Conservation (phyloP, 2,113 vertebrate genomes). For the Grammomys dolichurus region DNA sequence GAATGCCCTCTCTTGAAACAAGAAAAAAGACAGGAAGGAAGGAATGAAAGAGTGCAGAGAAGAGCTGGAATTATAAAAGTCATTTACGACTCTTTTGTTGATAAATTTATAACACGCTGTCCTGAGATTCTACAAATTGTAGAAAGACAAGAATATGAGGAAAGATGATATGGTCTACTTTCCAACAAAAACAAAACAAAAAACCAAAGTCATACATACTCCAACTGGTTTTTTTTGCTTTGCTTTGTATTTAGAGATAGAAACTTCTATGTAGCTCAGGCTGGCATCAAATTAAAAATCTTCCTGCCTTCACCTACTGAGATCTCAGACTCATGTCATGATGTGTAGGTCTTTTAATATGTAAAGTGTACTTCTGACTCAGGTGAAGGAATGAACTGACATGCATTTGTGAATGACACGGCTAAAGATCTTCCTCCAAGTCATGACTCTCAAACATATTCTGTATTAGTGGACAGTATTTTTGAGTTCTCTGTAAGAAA, state of each 20-base stretch:
- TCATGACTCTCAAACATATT: background rate
- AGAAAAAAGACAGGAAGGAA: too few species aligned
- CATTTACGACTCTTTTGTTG: background rate
- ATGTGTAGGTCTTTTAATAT: background rate
- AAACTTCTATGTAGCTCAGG: background rate
- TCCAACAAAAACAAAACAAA: conserved; percentile 54
- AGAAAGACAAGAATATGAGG: conserved; percentile 18
- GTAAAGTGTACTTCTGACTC: background rate
- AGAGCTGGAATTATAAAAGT: conserved; percentile 46
- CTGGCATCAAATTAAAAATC: background rate
- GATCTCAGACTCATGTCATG: background rate
- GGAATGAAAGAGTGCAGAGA: background rate
- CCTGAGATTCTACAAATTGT: conserved; percentile 35
- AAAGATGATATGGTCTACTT: conserved; percentile 31
- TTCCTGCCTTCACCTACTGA: background rate
- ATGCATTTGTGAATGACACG: background rate
- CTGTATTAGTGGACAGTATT: conserved; percentile 6
- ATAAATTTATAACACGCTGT: background rate
- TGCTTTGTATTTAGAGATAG: background rate
- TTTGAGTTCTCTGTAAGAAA: conserved; percentile 41
- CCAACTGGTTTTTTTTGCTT: background rate
- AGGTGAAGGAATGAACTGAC: conserved; percentile 43
- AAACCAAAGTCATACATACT: background rate
- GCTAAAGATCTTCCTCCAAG: conserved; percentile 26
- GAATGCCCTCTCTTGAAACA: background rate